Evolutionary conservation across 2,113 vertebrate species (phyloP).

Genomic region (Acanthochromis polyacanthus): DNA sequence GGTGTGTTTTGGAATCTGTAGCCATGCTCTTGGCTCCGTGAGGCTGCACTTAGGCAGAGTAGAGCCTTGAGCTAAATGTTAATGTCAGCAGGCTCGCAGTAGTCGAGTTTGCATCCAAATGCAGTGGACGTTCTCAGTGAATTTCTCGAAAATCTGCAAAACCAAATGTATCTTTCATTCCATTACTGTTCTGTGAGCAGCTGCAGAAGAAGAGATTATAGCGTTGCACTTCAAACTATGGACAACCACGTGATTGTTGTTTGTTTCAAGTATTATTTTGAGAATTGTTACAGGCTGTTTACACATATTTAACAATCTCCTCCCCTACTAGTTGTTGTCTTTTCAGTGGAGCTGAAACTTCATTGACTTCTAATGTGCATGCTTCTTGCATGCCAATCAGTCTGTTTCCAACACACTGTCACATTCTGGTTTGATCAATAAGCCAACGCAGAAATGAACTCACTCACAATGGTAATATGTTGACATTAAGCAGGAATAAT

Average conservation of each 20-base stretch:
- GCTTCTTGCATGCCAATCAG: not conserved
- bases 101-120: not conserved
- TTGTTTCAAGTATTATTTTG: too few relatives aligned
- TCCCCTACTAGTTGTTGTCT: too few relatives aligned
- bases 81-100: not conserved
- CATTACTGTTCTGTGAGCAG: too few relatives aligned
- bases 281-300: too few relatives aligned
- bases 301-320: too few relatives aligned
- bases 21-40: not conserved
- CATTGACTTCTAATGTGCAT: not conserved
- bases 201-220: too few relatives aligned
- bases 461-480: not conserved
- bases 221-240: too few relatives aligned
- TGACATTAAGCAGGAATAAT: not conserved
- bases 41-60: not conserved
- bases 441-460: not conserved
- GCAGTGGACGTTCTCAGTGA: not conserved
- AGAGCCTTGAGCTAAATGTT: conserved; percentile 7
- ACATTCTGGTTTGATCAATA: not conserved
- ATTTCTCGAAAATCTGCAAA: not conserved
- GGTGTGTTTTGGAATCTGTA: not conserved
- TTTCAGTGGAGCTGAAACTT: not conserved
- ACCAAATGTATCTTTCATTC: not conserved
- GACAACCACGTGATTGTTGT: too few relatives aligned
- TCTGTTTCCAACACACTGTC: not conserved